Conservation (phyloP, 1,140 invertebrate genomes). For the Vanessa tameamea region DNA sequence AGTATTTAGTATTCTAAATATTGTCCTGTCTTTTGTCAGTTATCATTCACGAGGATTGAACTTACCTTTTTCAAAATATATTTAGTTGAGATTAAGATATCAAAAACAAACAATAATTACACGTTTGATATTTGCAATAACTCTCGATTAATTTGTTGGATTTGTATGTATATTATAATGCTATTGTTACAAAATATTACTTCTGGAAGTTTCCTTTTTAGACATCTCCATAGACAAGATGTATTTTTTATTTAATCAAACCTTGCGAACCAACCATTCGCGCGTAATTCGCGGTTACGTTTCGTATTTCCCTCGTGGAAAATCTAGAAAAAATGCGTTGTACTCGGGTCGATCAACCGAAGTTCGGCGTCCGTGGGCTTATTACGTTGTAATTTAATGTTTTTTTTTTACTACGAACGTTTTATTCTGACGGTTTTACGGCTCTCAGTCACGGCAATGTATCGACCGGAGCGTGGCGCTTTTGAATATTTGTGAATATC, state of each 20-base stretch:
- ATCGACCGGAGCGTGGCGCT: slow-evolving; percentile 57
- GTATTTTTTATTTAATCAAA: slow-evolving; percentile 11
- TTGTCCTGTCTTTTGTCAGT: too few species aligned
- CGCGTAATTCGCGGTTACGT: slow-evolving; percentile 44
- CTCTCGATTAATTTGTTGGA: too few species aligned
- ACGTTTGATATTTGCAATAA: too few species aligned
- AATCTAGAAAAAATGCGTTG: slow-evolving; percentile 55
- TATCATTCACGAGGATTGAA: too few species aligned
- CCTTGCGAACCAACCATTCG: slow-evolving; percentile 9
- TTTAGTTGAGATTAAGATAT: too few species aligned
- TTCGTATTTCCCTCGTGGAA: slow-evolving; percentile 72
- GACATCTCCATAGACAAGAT: neutral
- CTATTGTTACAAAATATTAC: neutral
- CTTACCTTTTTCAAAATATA: too few species aligned
- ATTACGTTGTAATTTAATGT: slow-evolving; percentile 76
- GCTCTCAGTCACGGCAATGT: slow-evolving; percentile 65
- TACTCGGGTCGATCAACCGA: slow-evolving; percentile 64
- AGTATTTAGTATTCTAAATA: too few species aligned
- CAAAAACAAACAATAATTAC: too few species aligned
- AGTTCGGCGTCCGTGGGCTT: slow-evolving; percentile 60
- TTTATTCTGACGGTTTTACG: slow-evolving; percentile 64
- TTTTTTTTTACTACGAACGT: slow-evolving; percentile 58
- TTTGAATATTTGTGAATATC: slow-evolving; percentile 23
- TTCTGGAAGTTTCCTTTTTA: neutral
- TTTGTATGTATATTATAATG: too few species aligned